Evolutionary conservation across 2,797 vertebrate species (phyloP).

Genomic region (Sebastes vulpes): DNA sequence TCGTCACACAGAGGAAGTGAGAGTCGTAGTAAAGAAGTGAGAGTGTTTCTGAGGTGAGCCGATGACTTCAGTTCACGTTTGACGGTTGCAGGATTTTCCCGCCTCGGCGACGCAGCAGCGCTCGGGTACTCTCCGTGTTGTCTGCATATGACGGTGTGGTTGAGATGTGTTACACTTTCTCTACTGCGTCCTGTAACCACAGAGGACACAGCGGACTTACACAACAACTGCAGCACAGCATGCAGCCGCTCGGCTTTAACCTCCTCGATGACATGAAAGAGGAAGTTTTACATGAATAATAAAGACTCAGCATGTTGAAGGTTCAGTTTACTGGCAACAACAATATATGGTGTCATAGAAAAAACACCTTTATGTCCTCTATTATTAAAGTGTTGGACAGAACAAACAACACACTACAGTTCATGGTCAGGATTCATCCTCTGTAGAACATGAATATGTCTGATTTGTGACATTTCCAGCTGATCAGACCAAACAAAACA

Average conservation of each 20-base stretch:
- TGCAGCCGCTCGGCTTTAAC: neutral
- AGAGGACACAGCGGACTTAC: neutral
- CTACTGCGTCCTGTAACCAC: constrained; percentile 1
- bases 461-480: neutral
- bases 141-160: constrained; percentile 34
- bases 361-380: neutral
- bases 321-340: neutral
- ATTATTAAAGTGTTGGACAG: neutral
- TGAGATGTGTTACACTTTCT: neutral
- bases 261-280: neutral
- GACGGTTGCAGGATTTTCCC: constrained; percentile 52
- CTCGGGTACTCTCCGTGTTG: neutral
- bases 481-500: neutral
- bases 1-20: constrained; percentile 58
- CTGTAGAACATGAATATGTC: neutral
- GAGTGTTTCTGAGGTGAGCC: constrained; percentile 45
- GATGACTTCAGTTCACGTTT: constrained; percentile 44
- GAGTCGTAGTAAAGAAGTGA: constrained; percentile 69
- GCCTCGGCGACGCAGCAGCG: neutral
- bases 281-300: neutral
- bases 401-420: neutral
- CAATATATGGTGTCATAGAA: neutral
- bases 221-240: neutral
- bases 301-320: neutral
- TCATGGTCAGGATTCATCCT: neutral